Evolutionary conservation across 2,888 invertebrate genomes (phyloP).

Genomic region (Eupithecia vulgata): DNA sequence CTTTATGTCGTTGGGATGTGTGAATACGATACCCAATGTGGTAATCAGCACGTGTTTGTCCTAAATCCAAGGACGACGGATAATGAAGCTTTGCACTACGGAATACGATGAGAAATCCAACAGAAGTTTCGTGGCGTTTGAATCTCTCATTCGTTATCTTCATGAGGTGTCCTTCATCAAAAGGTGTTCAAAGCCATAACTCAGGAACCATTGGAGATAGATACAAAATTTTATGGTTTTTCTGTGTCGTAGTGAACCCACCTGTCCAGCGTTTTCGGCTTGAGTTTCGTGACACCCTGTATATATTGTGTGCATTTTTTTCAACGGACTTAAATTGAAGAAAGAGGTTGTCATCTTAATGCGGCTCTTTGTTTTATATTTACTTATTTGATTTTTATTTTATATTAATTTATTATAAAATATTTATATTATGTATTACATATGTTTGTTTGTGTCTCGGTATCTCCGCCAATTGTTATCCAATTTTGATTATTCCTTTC

Average conservation of each 20-base stretch:
- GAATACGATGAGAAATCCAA: conserved; percentile 8
- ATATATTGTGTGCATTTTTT: neutral
- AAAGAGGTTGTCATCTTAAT: neutral
- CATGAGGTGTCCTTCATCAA: neutral
- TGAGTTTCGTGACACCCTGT: too few species aligned
- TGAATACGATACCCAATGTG: conserved; percentile 27
- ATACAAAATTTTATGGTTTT: too few species aligned
- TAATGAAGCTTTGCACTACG: conserved; percentile 7
- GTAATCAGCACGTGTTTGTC: conserved; percentile 17
- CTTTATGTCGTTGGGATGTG: conserved; percentile 32
- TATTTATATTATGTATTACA: too few species aligned
- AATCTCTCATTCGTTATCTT: neutral
- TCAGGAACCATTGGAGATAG: too few species aligned
- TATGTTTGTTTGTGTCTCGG: too few species aligned
- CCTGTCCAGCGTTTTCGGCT: too few species aligned
- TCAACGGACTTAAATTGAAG: neutral
- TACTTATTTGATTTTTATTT: too few species aligned
- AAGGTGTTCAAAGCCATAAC: too few species aligned
- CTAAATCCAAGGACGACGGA: conserved; percentile 20
- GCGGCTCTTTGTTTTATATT: neutral
- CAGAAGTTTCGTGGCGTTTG: neutral
- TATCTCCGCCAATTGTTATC: neutral
- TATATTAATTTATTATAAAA: too few species aligned
- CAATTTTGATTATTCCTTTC: neutral
- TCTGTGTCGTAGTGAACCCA: too few species aligned